These are phyloP conservation scores for Syrista parreyssii DNA, from an alignment of 2,888 invertebrate species.

Conservation along the genomic window DNA sequence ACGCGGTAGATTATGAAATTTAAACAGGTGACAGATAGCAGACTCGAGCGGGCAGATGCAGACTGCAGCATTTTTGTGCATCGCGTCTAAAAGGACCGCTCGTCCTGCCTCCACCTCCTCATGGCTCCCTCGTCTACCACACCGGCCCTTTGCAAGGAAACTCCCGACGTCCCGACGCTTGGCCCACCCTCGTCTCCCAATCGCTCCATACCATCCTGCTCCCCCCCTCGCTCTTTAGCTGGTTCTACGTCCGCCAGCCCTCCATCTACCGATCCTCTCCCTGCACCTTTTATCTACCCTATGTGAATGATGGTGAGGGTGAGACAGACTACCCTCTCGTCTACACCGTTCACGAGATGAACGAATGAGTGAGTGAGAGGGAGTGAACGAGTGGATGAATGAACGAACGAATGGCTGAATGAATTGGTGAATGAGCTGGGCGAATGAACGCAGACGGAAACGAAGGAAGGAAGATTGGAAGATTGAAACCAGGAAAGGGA, in stretches of 20 bases:
- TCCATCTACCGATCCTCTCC: slow-evolving; percentile 2
- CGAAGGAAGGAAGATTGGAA: not conserved
- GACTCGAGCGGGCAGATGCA: slow-evolving; percentile 49
- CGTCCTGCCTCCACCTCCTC: slow-evolving; percentile 5
- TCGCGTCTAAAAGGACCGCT: slow-evolving; percentile 21
- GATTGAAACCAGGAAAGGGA: slow-evolving; percentile 1
- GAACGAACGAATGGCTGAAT: not conserved
- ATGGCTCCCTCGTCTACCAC: slow-evolving; percentile 9
- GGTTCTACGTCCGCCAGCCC: not conserved
- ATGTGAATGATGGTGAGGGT: not conserved
- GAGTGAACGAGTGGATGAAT: not conserved
- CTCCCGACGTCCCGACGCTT: not conserved
- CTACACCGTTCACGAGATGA: not conserved
- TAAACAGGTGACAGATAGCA: slow-evolving; percentile 64
- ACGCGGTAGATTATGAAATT: slow-evolving; percentile 57
- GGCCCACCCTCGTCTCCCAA: not conserved
- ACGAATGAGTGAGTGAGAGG: slow-evolving; percentile 10
- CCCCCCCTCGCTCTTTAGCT: slow-evolving; percentile 9
- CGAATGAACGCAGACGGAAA: not conserved
- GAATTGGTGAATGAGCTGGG: not conserved
- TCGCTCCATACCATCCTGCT: not conserved
- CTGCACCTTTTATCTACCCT: not conserved
- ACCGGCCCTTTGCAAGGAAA: not conserved
- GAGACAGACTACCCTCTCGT: not conserved
- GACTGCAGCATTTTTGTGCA: slow-evolving; percentile 41